A percentile compares a stretch with the other conserved stretches of the same genome.
phyloP scores from a whole-genome alignment of 2,888 invertebrate species.

The Lithophane leautieri region DNA sequence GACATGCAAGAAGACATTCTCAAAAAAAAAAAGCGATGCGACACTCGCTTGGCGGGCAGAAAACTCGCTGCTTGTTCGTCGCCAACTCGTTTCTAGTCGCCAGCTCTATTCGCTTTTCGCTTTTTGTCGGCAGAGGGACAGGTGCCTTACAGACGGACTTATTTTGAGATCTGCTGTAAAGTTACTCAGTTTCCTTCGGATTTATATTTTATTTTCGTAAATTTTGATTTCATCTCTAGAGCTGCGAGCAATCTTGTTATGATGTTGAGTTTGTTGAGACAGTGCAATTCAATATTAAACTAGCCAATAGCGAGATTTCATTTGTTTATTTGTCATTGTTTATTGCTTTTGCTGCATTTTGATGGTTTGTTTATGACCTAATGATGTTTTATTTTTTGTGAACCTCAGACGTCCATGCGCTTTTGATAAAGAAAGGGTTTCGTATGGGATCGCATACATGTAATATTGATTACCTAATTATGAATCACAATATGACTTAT shows the following conservation, averaged over 20 bases:
- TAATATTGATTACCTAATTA: no score
- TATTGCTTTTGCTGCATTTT: neutral
- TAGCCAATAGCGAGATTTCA: neutral
- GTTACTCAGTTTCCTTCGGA: conserved; percentile 37
- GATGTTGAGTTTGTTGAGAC: conserved; percentile 22
- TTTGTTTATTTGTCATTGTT: neutral
- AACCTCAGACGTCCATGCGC: neutral
- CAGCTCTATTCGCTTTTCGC: neutral
- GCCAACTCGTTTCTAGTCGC: neutral
- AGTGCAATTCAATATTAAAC: conserved; percentile 28
- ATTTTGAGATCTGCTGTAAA: conserved; percentile 60
- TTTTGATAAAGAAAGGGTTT: neutral
- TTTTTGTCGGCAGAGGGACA: neutral
- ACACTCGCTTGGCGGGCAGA: neutral
- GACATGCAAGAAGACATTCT: no score
- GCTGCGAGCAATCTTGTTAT: conserved; percentile 22
- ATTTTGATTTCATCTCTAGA: conserved; percentile 29
- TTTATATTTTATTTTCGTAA: conserved; percentile 53
- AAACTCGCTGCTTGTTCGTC: neutral
- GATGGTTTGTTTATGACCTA: no score
- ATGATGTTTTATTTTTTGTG: neutral
- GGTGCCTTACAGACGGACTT: conserved; percentile 52
- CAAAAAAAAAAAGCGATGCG: neutral
- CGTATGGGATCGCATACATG: neutral
- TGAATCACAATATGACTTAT: no score